These are phyloP conservation scores for Coracias cyanogaster DNA, from an alignment of 2,797 vertebrate genomes.

Conservation along the genomic window DNA sequence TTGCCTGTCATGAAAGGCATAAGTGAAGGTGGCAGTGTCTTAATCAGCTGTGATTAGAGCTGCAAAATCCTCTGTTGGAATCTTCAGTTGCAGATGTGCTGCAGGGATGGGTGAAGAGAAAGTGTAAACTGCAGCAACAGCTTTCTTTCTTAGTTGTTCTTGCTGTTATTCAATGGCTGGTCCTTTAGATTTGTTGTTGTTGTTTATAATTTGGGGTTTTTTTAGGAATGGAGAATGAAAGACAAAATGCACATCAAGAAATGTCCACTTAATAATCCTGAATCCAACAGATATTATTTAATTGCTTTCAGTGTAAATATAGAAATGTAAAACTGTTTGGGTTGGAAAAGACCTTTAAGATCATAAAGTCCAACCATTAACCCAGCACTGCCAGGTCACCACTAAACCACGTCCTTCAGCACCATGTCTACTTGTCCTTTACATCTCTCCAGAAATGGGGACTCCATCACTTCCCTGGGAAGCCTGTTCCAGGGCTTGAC, in stretches of 20 bases:
- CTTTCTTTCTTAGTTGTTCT: neutral
- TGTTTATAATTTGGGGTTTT: neutral
- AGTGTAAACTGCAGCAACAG: neutral
- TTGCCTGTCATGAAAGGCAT: neutral
- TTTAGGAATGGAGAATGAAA: neutral
- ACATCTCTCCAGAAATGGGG: too few relatives aligned
- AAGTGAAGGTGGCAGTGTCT: neutral
- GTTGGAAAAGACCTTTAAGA: neutral
- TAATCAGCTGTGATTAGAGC: neutral
- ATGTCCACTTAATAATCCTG: neutral
- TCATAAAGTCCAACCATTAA: neutral
- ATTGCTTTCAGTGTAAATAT: neutral
- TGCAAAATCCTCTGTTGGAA: neutral
- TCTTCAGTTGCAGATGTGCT: neutral
- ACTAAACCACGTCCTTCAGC: too few relatives aligned
- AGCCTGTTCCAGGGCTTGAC: too few relatives aligned
- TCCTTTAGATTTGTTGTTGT: neutral
- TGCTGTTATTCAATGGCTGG: neutral
- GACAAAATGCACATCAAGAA: neutral
- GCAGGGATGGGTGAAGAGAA: neutral
- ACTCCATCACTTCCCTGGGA: too few relatives aligned
- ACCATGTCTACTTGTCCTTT: too few relatives aligned
- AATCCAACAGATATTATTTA: neutral
- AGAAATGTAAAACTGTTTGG: neutral
- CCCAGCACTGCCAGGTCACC: neutral